Base-by-base conservation (phyloP, 1,140 invertebrate genomes). In the Trachelipus rathkii region DNA sequence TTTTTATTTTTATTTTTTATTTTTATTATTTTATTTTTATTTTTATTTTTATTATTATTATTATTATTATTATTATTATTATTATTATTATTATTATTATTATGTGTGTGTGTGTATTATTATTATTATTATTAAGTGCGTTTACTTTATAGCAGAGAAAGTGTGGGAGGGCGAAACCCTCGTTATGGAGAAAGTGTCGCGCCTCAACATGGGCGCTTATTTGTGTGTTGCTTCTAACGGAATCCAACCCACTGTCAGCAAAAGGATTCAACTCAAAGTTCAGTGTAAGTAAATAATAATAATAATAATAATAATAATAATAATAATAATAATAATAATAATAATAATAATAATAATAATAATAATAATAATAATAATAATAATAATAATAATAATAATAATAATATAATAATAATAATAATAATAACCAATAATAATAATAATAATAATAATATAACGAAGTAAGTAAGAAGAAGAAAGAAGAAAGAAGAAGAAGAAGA, bases 221-320 rank as follows among this genome's bases (percentile, higher is more conserved):
- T 84, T 90, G 7, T 90, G 89, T 82, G 93, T 95, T 67, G 94
- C 89, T 0, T 91, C 90, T 44, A 93, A 93, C 83, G 91, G 92
- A 3, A 90, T 94, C 13, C 92, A 91, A 8, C 92, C 92, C 7
- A 90, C 91, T 13, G 90, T 92, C 77, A 92, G 90, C 87, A 92
- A 92, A 82, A 85, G 91, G 75, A 90, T 92, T 71, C 88, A 91
- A 82, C 87, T 93, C 53, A 89, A 89, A 82, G 91, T 93, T 60
- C 90, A 92, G 82, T 92, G 93, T 95, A 87, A 92, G 92, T 91
- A 85, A 78, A 33, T 33, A 33, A 33, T 33, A 33, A 33, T n/a
- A 21, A 68, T 21, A 68, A 68, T 68, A 19, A 19, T 21, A 21
- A 68, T 68, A 68, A 19, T 0, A 10, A 68, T 68, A 68, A 68